Percentiles rank a stretch among this genome's conserved stretches.
phyloP scores from a whole-genome alignment of 2,888 invertebrate species.

The Leptopilina syphax region DNA sequence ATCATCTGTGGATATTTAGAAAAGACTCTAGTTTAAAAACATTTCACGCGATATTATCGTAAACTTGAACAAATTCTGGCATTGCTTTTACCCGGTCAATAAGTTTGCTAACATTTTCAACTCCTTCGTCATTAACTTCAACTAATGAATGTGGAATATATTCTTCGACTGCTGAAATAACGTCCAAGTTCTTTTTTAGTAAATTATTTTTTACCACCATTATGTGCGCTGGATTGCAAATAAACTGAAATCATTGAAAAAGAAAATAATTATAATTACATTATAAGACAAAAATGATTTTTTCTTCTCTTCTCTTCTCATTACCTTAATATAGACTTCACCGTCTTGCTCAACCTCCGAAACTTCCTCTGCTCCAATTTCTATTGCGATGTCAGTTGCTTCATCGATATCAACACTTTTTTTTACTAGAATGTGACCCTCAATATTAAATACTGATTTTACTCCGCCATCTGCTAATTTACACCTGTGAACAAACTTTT shows the following conservation, averaged over 20 bases:
- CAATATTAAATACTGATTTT: conserved; percentile 79
- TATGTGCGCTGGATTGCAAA: conserved; percentile 78
- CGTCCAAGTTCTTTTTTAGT: conserved; percentile 76
- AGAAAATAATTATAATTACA: not conserved
- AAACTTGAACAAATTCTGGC: conserved; percentile 80
- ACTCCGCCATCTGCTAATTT: conserved; percentile 76
- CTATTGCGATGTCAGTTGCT: conserved; percentile 83
- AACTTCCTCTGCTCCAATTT: conserved; percentile 84
- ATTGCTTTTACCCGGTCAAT: conserved; percentile 79
- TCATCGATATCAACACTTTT: conserved; percentile 77
- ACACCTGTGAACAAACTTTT: conserved; percentile 71
- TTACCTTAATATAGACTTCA: conserved; percentile 70
- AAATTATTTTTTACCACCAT: conserved; percentile 77
- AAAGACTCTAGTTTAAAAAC: conserved; percentile 9
- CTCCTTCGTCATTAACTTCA: conserved; percentile 78
- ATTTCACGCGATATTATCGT: conserved; percentile 79
- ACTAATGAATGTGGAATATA: conserved; percentile 77
- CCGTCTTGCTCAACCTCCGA: conserved; percentile 76
- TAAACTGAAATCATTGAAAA: conserved; percentile 77
- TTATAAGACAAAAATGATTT: not conserved
- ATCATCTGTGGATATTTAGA: conserved; percentile 10
- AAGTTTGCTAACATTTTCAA: conserved; percentile 77
- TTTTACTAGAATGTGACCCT: conserved; percentile 80
- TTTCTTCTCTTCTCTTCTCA: not conserved
- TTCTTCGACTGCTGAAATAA: conserved; percentile 77